Evolutionary conservation across 2,888 invertebrate genomes (phyloP).

Genomic region (Nephrocerus scutellatus): DNA sequence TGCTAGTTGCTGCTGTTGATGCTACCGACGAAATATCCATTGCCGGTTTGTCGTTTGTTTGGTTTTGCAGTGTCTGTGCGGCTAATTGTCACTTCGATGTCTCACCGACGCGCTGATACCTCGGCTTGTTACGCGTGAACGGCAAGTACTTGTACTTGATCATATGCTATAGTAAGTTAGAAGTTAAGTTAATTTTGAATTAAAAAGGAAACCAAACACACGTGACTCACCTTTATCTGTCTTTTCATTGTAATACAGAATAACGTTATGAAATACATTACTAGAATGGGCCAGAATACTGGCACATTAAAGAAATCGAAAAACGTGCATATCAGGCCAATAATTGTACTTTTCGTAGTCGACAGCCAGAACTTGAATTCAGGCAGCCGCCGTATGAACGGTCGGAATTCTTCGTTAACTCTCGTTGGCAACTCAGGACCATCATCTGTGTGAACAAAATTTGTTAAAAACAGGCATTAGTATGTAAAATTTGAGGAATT

Average conservation of each 20-base stretch:
- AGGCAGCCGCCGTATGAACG: constrained; percentile 91
- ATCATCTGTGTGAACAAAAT: constrained; percentile 33
- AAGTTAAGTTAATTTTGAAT: background rate
- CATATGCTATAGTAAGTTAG: constrained; percentile 79
- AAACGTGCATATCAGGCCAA: constrained; percentile 88
- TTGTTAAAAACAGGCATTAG: background rate
- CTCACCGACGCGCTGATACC: constrained; percentile 65
- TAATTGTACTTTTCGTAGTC: constrained; percentile 85
- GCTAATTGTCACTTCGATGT: constrained; percentile 51
- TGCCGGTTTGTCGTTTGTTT: constrained; percentile 26
- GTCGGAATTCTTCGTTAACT: constrained; percentile 95
- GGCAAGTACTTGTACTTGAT: constrained; percentile 98
- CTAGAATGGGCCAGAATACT: constrained; percentile 99
- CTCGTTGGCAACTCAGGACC: constrained; percentile 93
- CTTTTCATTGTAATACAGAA: constrained; percentile 99
- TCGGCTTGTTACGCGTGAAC: constrained; percentile 96
- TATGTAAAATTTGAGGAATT: background rate
- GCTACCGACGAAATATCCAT: constrained; percentile 30
- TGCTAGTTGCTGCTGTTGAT: constrained; percentile 22
- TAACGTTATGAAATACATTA: constrained; percentile 98
- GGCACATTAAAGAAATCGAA: constrained; percentile 98
- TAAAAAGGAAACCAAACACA: background rate
- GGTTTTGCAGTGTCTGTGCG: constrained; percentile 46
- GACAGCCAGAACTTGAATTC: constrained; percentile 99
- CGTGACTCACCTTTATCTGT: constrained; percentile 83